Evolutionary conservation across 1,140 invertebrate species (phyloP), one percentile per base, ranked within the genome.

Genomic region (Zelostemma sp.): DNA sequence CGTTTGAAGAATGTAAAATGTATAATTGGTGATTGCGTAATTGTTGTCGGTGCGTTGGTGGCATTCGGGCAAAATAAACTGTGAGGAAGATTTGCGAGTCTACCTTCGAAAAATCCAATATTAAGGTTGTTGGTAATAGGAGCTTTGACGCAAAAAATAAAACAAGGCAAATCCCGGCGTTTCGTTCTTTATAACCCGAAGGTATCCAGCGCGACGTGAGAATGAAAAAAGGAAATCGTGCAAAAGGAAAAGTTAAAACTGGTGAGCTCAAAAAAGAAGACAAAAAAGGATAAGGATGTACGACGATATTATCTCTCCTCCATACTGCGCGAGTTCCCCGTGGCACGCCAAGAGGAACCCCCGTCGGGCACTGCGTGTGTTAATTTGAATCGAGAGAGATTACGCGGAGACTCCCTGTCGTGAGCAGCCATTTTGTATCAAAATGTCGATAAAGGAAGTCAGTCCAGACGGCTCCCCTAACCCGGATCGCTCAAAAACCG

Each of bases 331-430:
- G 63, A 75, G 73, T 72, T 74, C 73, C 60, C 69, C 53, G 66
- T 72, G 56, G 62, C 66, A 72, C 65, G 71, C 65, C 62, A 73
- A 73, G 70, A 68, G 66, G 65, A 66, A 66, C 66, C 70, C 70
- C 70, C 65, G 79, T 74, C 48, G 83, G 55, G 80, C 84, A 68
- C 83, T 83, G 83, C 84, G 83, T 85, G 83, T 83, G 84, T 85
- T 85, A 85, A 85, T 85, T 85, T 85, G 83, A 85, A 85, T 85
- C 82, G 82, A 82, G 80, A 84, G 81, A 85, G 82, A 85, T 85
- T 84, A 85, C 81, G 81, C 76, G 76, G 76, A 62, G 83, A 77
- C 83, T 75, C 80, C 84, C 84, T 80, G 79, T 76, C 69, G 83
- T 59, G 83, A 82, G 80, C 80, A 83, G 81, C 84, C 83, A 85